Evolutionary conservation across 2,797 vertebrate genomes (phyloP).

Genomic region (Myotis planiceps): DNA sequence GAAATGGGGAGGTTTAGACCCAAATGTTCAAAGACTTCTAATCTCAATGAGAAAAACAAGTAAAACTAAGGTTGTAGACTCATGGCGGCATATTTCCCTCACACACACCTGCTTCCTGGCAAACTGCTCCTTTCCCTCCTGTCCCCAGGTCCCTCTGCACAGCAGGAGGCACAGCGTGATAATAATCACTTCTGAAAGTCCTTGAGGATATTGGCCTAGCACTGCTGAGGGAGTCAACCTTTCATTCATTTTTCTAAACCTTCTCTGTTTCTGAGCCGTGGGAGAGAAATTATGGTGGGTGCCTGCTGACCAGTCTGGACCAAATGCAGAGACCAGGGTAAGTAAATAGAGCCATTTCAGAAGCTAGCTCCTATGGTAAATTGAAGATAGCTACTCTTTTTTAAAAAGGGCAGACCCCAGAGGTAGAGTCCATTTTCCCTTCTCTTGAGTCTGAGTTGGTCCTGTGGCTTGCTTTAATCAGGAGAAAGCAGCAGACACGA

Average conservation of each 20-base stretch:
- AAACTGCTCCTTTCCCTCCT: neutral
- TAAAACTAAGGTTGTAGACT: neutral
- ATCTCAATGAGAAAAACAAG: neutral
- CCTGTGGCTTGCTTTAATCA: neutral
- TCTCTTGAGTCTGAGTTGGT: neutral
- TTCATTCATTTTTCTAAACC: neutral
- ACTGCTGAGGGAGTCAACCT: neutral
- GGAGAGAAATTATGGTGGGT: neutral
- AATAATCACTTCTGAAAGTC: neutral
- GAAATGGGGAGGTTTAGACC: neutral
- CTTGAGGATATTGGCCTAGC: neutral
- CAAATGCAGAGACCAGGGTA: neutral
- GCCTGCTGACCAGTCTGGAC: neutral
- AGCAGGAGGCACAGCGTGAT: neutral
- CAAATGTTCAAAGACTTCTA: neutral
- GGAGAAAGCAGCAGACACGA: neutral
- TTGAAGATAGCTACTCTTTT: neutral
- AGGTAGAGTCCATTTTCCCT: neutral
- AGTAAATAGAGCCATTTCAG: neutral
- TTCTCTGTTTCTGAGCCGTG: slow-evolving; percentile 18
- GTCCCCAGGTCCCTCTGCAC: neutral
- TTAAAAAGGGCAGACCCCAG: neutral
- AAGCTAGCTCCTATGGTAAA: neutral
- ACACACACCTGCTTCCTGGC: neutral
- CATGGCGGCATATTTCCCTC: neutral